Conservation (phyloP, 2,113 vertebrate species). For the Tragelaphus imberbis region DNA sequence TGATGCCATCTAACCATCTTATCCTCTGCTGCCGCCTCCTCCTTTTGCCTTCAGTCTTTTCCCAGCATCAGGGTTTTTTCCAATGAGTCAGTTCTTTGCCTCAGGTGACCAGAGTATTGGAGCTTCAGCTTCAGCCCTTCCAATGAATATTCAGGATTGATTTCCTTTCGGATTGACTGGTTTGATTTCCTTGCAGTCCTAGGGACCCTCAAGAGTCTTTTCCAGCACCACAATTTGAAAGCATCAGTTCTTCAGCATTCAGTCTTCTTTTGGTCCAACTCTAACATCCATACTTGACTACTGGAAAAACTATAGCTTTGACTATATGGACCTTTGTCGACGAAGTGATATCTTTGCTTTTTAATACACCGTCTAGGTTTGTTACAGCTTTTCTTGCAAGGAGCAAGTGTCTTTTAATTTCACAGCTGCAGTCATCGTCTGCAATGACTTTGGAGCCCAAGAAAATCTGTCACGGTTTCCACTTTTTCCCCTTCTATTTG, state of each 20-base stretch:
- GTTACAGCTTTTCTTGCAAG: neutral
- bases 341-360: neutral
- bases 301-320: neutral
- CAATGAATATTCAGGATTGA: neutral
- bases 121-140: neutral
- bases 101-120: neutral
- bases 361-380: neutral
- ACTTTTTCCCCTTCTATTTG: neutral
- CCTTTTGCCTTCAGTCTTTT: neutral
- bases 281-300: neutral
- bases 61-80: neutral
- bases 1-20: neutral
- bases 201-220: neutral
- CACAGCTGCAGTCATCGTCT: neutral
- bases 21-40: neutral
- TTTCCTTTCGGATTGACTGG: neutral
- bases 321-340: neutral
- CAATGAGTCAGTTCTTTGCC: neutral
- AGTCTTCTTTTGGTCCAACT: neutral
- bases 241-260: neutral
- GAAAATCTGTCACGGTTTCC: neutral
- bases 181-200: neutral
- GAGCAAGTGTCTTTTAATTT: neutral
- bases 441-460: neutral
- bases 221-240: neutral